These are phyloP conservation scores for Heliangelus exortis DNA, from an alignment of 2,797 vertebrate genomes.

Conservation along the genomic window DNA sequence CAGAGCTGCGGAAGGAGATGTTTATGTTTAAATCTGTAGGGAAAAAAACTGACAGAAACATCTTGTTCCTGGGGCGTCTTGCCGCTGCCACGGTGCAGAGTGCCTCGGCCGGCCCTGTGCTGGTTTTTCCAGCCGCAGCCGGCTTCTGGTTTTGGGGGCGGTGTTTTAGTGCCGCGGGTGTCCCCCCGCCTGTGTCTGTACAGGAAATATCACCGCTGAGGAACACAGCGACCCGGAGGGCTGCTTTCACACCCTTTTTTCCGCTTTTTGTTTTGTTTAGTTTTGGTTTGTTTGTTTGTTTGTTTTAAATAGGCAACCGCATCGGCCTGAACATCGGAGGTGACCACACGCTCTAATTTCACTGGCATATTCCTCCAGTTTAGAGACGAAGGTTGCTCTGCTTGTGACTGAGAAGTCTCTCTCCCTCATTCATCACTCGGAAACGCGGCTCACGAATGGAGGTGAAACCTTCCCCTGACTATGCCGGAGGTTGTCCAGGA, in stretches of 20 bases:
- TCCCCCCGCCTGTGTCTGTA: conserved; percentile 4
- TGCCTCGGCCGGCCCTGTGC: background rate
- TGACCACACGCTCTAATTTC: background rate
- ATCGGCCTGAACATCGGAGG: background rate
- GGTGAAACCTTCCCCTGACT: background rate
- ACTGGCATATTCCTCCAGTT: background rate
- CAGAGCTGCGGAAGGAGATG: background rate
- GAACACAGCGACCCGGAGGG: background rate
- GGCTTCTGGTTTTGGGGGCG: background rate
- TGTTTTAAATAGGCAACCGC: background rate
- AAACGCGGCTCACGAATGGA: background rate
- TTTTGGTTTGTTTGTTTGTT: too few relatives aligned
- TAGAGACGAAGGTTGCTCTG: background rate
- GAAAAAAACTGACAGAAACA: background rate
- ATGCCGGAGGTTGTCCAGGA: conserved; percentile 73
- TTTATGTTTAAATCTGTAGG: background rate
- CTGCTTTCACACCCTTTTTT: conserved; percentile 38
- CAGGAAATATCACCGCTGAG: conserved; percentile 54
- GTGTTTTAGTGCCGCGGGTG: background rate
- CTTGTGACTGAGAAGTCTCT: background rate
- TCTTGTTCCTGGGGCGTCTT: background rate
- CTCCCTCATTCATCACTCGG: background rate
- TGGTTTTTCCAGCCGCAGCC: background rate
- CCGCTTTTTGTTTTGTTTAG: background rate
- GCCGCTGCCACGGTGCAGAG: background rate